These are phyloP conservation scores for Cranoglanis bouderius DNA, from an alignment of 2,113 vertebrate genomes.

Conservation along the genomic window DNA sequence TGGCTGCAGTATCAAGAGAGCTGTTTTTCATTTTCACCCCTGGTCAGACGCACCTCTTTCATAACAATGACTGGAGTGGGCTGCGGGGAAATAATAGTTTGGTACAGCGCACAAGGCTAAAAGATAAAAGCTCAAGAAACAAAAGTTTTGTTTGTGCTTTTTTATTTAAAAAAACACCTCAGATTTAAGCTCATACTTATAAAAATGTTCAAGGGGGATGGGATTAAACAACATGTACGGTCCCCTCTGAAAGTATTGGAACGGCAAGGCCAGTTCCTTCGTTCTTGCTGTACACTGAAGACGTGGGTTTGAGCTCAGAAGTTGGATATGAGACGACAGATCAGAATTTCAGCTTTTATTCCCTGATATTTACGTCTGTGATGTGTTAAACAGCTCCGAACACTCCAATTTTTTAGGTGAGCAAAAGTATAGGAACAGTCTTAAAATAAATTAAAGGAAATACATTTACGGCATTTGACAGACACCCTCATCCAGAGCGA, in stretches of 20 bases:
- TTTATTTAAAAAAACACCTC: not conserved
- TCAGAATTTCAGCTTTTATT: no score
- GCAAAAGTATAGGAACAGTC: no score
- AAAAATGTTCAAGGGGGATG: not conserved
- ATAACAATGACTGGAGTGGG: constrained; percentile 36
- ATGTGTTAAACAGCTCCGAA: no score
- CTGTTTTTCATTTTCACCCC: constrained; percentile 46
- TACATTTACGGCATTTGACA: no score
- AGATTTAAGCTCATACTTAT: not conserved
- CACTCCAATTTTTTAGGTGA: no score
- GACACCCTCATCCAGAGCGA: no score
- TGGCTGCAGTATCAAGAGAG: constrained; percentile 47
- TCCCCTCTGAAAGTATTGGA: not conserved
- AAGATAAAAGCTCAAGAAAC: constrained; percentile 3
- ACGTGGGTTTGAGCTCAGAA: no score
- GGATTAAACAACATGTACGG: not conserved
- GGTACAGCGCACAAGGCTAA: constrained; percentile 1
- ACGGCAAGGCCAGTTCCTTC: not conserved
- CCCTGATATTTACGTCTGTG: no score
- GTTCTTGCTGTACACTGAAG: not conserved
- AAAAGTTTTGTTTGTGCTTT: constrained; percentile 6
- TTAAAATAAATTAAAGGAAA: no score
- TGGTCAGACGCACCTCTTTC: constrained; percentile 34
- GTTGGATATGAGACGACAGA: no score
- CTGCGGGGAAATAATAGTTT: constrained; percentile 33